Evolutionary conservation across 1,140 invertebrate genomes (phyloP).

Genomic region (Phenacoccus solenopsis): DNA sequence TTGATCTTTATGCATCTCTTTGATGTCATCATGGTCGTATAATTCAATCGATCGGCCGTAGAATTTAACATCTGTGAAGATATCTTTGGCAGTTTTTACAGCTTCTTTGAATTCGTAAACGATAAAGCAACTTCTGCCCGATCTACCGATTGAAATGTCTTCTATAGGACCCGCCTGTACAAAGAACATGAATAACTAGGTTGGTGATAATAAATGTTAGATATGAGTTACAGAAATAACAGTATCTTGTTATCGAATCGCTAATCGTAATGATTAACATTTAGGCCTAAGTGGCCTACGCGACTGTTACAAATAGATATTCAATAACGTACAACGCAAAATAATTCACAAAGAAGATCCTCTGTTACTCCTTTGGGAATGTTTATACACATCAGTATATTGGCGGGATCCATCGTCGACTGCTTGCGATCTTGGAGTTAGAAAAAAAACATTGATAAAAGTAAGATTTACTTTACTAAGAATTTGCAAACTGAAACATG

Average conservation of each 20-base stretch:
- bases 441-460: too few species aligned
- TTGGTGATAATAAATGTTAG: too few species aligned
- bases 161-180: background rate
- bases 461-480: too few species aligned
- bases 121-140: background rate
- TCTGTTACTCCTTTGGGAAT: background rate
- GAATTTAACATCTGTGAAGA: background rate
- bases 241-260: too few species aligned
- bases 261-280: too few species aligned
- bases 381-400: background rate
- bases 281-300: too few species aligned
- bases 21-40: background rate
- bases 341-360: background rate
- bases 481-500: too few species aligned
- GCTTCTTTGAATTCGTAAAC: background rate
- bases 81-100: background rate
- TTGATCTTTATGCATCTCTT: background rate
- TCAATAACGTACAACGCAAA: background rate
- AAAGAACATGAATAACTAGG: too few species aligned
- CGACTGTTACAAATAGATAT: too few species aligned
- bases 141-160: background rate
- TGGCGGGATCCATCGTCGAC: background rate
- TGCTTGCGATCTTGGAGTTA: too few species aligned
- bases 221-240: too few species aligned
- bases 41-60: background rate